Conservation (phyloP, 2,888 invertebrate genomes). For the Hoplodrina ambigua region DNA sequence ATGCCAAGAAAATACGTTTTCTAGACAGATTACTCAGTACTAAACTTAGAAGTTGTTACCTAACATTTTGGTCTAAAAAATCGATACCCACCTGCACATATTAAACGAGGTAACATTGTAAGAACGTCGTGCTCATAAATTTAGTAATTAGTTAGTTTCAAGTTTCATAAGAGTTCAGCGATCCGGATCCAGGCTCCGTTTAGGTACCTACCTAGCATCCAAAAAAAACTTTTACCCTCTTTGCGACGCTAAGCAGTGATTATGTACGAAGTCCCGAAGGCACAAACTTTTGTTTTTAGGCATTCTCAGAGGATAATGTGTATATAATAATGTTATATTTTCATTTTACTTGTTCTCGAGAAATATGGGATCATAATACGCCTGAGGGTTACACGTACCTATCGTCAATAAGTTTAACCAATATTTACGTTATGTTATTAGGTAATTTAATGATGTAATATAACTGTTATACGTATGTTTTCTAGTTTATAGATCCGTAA, state of each 20-base stretch:
- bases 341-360: constrained; percentile 10
- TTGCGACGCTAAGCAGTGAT: constrained; percentile 20
- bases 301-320: constrained; percentile 18
- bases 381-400: constrained; percentile 25
- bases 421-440: constrained; percentile 13
- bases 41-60: neutral
- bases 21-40: neutral
- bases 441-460: neutral
- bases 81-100: neutral
- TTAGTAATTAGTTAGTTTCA: constrained; percentile 45
- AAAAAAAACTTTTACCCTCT: constrained; percentile 23
- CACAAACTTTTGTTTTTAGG: constrained; percentile 36
- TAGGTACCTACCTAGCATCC: neutral
- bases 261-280: constrained; percentile 8
- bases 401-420: constrained; percentile 22
- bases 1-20: neutral
- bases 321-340: constrained; percentile 30
- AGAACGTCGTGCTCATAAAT: constrained; percentile 25
- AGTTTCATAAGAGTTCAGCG: constrained; percentile 3
- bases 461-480: neutral
- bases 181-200: neutral
- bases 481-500: neutral
- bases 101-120: neutral
- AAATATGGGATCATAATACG: constrained; percentile 14
- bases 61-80: constrained; percentile 1